Base-by-base conservation (phyloP, 2,888 invertebrate genomes). In the Ferdinandea cuprea region DNA sequence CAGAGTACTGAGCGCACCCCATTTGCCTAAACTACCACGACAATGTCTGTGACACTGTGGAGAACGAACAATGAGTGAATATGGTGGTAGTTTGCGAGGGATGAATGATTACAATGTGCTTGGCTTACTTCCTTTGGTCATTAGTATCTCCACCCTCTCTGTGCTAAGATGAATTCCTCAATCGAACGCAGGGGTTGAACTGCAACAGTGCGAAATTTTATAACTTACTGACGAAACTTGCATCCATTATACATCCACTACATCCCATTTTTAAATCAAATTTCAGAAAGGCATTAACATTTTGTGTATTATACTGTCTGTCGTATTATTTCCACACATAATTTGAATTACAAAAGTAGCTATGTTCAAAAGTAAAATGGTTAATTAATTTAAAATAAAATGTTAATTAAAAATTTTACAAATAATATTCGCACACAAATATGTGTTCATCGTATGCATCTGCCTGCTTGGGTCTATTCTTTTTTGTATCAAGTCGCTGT, bases 61-160 rank as follows among this genome's bases (percentile, higher is more conserved):
- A 40, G n/a, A 28, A 52, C n/a, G 13, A 54, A 58, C 13, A 48
- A 65, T 71, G 50, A 65, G 13, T 74, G 56, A 61, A 50, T 59
- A 42, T 28, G 40, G 61, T 46, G 59, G 56, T 68, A 63, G 61
- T 74, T 66, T 69, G 11, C n/a, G 3, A 40, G 65, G 65, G 71
- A 40, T 66, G 65, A 66, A 65, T 80, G 61, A 52, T 73, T 59
- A 52, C 54, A n/a, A n/a, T 74, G 28, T 50, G 35, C 56, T 35
- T 68, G 48, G 17, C 48, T 7, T 40, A 35, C 8, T 61, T 68
- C 56, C 56, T 54, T 48, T 15, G 56, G 50, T 30, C 54, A 30
- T 69, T 56, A 13, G 25, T 48, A 56, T 50, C 59, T n/a, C n/a
- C n/a, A 40, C 54, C 66, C 58, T 58, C 28, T 30, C 3, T 5